Evolutionary conservation across 1,140 invertebrate genomes (phyloP).

Genomic region (Drosophila bifasciata): DNA sequence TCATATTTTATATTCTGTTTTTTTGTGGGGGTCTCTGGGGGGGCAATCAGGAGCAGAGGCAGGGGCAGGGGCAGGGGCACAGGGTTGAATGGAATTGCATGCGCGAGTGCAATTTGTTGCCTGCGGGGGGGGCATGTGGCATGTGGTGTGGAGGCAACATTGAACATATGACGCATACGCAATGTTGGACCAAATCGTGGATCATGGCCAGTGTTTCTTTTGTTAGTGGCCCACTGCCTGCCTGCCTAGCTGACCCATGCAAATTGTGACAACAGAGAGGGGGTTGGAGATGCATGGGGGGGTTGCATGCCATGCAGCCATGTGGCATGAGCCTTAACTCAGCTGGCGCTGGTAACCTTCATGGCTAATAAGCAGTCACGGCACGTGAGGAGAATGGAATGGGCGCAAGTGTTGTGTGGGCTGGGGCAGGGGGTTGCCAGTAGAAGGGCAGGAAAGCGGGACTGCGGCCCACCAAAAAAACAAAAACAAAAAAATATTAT

Average conservation of each 20-base stretch:
- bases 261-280: slow-evolving; percentile 33
- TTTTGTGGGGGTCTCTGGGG: not conserved
- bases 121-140: not conserved
- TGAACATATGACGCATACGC: slow-evolving; percentile 58
- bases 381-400: slow-evolving; percentile 54
- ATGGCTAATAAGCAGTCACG: slow-evolving; percentile 78
- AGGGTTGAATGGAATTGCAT: slow-evolving; percentile 33
- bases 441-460: not conserved
- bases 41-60: not conserved
- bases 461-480: slow-evolving; percentile 4
- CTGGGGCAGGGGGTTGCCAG: slow-evolving; percentile 26
- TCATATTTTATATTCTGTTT: slow-evolving; percentile 43
- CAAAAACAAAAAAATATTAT: slow-evolving; percentile 51
- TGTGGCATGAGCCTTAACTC: slow-evolving; percentile 20
- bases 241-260: slow-evolving; percentile 37
- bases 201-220: slow-evolving; percentile 36
- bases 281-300: slow-evolving; percentile 7
- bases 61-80: not conserved
- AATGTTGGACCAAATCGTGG: slow-evolving; percentile 47
- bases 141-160: slow-evolving; percentile 23
- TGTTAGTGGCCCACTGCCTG: slow-evolving; percentile 1
- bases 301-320: slow-evolving; percentile 37
- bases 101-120: slow-evolving; percentile 54
- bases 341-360: slow-evolving; percentile 52
- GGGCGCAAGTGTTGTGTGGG: too few relatives aligned